Conservation (phyloP, 2,888 invertebrate species). For the Ornithoptera priamus region DNA sequence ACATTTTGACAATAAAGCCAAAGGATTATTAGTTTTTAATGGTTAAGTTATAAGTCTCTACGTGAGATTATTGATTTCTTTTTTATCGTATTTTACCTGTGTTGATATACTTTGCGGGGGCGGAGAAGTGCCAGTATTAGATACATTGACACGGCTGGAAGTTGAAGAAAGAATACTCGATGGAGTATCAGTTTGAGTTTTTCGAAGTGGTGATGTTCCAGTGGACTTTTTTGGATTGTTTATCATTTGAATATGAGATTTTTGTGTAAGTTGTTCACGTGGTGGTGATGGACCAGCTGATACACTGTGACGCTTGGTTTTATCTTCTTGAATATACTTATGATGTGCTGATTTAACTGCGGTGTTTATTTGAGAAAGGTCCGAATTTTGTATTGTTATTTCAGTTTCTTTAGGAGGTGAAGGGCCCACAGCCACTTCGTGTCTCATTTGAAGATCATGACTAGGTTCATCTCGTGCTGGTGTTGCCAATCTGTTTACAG, state of each 20-base stretch:
- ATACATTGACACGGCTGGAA: conserved; percentile 51
- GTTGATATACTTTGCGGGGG: conserved; percentile 93
- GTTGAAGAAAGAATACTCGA: conserved; percentile 45
- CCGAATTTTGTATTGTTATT: conserved; percentile 32
- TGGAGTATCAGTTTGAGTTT: conserved; percentile 33
- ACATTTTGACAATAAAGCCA: not conserved
- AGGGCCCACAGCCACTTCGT: conserved; percentile 68
- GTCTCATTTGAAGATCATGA: conserved; percentile 41
- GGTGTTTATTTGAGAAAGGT: conserved; percentile 36
- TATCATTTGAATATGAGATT: conserved; percentile 28
- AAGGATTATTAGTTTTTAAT: not conserved
- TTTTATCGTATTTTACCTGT: conserved; percentile 78
- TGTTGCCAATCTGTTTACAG: conserved; percentile 55
- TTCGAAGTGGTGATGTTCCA: conserved; percentile 75
- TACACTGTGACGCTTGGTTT: conserved; percentile 51
- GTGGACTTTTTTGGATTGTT: conserved; percentile 62
- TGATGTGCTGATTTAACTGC: not conserved
- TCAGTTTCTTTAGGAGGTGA: conserved; percentile 62
- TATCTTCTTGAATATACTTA: conserved; percentile 35
- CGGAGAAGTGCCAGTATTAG: conserved; percentile 90
- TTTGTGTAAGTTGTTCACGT: conserved; percentile 43
- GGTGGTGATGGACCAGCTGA: conserved; percentile 67
- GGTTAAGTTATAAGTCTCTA: not conserved
- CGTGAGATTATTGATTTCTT: not conserved
- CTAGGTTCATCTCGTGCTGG: conserved; percentile 67